phyloP scores from a whole-genome alignment of 2,797 vertebrate genomes.

The Chrysolophus pictus region DNA sequence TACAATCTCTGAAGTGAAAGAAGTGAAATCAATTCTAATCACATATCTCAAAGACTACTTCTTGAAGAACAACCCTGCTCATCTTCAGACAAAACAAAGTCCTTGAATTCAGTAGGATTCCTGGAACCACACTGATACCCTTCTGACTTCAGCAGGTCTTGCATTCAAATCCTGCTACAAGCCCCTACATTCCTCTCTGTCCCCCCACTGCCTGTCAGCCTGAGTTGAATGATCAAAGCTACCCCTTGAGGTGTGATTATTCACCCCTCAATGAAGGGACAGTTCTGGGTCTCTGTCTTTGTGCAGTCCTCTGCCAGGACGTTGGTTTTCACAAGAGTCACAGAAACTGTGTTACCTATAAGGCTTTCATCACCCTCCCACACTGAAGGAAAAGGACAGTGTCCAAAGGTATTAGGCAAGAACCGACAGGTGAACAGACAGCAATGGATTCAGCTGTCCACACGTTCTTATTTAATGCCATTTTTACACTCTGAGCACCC shows the following conservation, averaged over 20 bases:
- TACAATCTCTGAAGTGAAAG: background rate
- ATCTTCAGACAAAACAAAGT: background rate
- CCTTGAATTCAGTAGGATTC: background rate
- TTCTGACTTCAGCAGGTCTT: background rate
- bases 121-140: background rate
- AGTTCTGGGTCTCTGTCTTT: fast-evolving
- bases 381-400: background rate
- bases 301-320: fast-evolving
- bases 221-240: fast-evolving
- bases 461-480: background rate
- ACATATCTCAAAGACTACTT: fast-evolving
- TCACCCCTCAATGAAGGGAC: too few relatives aligned
- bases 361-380: background rate
- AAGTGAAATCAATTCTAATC: background rate
- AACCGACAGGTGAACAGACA: background rate
- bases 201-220: fast-evolving
- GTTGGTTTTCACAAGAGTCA: background rate
- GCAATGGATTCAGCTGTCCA: background rate
- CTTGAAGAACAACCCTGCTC: background rate
- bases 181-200: fast-evolving
- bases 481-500: background rate
- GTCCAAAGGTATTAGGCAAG: background rate
- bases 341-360: background rate
- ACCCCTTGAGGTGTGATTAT: background rate
- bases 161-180: background rate